Conservation (phyloP, 2,797 vertebrate species). For the Neosalanx taihuensis region DNA sequence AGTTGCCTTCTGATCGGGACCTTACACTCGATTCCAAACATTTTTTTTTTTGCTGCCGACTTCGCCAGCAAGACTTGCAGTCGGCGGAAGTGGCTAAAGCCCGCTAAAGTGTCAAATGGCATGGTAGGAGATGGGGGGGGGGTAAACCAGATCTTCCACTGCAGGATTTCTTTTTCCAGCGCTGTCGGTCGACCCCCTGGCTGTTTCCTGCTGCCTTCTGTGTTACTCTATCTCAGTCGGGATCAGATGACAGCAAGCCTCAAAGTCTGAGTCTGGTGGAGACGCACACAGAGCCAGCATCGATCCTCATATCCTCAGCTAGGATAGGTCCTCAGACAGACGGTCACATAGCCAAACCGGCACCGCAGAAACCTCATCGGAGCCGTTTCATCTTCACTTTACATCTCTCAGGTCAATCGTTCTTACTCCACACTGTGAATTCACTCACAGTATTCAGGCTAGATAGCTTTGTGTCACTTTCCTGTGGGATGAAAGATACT, state of each 20-base stretch:
- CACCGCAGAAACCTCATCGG: not conserved
- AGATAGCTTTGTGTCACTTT: not conserved
- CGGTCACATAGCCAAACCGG: not conserved
- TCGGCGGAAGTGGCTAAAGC: no score
- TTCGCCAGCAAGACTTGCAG: no score
- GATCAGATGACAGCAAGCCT: constrained; percentile 45
- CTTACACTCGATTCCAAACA: no score
- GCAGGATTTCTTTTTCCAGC: constrained; percentile 12
- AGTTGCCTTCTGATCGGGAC: no score
- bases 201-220: constrained; percentile 27
- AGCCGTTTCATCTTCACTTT: not conserved
- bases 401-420: no score
- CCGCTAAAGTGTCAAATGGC: no score
- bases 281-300: constrained; percentile 34
- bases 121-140: no score
- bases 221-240: constrained; percentile 37
- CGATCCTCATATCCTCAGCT: constrained; percentile 35
- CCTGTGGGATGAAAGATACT: not conserved
- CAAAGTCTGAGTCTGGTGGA: constrained; percentile 24
- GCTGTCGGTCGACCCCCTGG: constrained; percentile 31
- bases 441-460: not conserved
- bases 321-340: not conserved
- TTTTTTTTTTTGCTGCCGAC: no score
- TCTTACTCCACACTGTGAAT: no score
- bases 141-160: not conserved